Conservation (phyloP, 2,113 vertebrate species). For the Sphaerodactylus townsendi region DNA sequence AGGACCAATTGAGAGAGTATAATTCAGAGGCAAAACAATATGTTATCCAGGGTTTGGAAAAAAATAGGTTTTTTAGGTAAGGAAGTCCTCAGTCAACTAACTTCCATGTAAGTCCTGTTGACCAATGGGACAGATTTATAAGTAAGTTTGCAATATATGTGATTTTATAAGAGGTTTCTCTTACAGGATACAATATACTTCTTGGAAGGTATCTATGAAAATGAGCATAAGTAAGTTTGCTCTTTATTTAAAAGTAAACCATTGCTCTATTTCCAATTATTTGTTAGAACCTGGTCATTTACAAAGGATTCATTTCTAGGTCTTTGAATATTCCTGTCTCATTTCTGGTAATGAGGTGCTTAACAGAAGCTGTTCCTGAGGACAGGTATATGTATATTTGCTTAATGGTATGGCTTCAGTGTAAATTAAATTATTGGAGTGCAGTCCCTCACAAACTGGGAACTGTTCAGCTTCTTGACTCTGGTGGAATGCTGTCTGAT, state of each 20-base stretch:
- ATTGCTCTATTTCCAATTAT: not conserved
- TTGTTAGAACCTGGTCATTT: not conserved
- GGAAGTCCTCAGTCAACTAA: no score
- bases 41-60: not conserved
- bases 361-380: slow-evolving; percentile 96
- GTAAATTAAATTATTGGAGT: slow-evolving; percentile 8
- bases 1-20: not conserved
- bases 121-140: no score
- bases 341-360: slow-evolving; percentile 84
- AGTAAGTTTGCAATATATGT: no score
- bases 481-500: no score
- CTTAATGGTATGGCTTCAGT: not conserved
- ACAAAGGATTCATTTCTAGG: slow-evolving; percentile 56
- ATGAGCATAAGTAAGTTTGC: slow-evolving; percentile 77
- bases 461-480: no score
- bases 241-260: not conserved
- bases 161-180: slow-evolving; percentile 3
- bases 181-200: slow-evolving; percentile 91
- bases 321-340: slow-evolving; percentile 68
- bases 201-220: slow-evolving; percentile 85
- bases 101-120: no score
- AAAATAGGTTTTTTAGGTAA: not conserved
- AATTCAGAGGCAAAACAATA: not conserved
- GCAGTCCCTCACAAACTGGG: not conserved
- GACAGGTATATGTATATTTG: slow-evolving; percentile 81